Conservation (phyloP, 2,888 invertebrate genomes). For the Catocala fraxini region DNA sequence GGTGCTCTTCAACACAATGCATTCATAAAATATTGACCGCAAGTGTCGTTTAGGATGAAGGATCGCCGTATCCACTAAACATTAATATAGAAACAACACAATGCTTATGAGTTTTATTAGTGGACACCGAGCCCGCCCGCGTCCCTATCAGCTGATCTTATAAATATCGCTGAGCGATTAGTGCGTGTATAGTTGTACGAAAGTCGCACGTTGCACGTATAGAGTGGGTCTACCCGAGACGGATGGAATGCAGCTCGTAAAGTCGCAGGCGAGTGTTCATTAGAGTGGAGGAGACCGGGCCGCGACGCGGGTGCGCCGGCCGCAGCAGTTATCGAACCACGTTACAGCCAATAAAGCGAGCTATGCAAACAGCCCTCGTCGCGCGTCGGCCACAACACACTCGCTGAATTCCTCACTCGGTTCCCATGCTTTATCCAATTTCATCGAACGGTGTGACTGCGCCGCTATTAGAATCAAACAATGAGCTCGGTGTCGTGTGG, state of each 20-base stretch:
- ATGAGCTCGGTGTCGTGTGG: constrained; percentile 78
- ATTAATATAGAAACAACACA: constrained; percentile 22
- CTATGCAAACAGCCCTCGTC: constrained; percentile 81
- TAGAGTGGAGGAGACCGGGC: constrained; percentile 63
- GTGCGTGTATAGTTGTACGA: constrained; percentile 26
- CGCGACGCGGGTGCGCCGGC: constrained; percentile 48
- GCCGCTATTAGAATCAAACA: constrained; percentile 78
- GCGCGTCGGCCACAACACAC: constrained; percentile 66
- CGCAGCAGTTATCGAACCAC: constrained; percentile 70
- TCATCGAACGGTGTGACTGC: constrained; percentile 78
- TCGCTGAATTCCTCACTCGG: constrained; percentile 78
- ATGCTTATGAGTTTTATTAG: constrained; percentile 24
- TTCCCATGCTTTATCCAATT: constrained; percentile 87
- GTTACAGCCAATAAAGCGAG: constrained; percentile 85
- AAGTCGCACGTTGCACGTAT: constrained; percentile 43
- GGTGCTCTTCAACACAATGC: constrained; percentile 77
- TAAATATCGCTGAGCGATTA: constrained; percentile 29
- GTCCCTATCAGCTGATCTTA: constrained; percentile 60
- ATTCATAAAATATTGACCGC: constrained; percentile 82
- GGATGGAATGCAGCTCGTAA: constrained; percentile 71
- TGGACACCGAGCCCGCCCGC: constrained; percentile 34
- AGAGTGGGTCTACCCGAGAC: constrained; percentile 51
- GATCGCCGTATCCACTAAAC: constrained; percentile 22
- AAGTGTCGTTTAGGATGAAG: constrained; percentile 65
- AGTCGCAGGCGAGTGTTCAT: constrained; percentile 69